Evolutionary conservation across 2,113 vertebrate genomes (phyloP).

Genomic region (Hemiprocne comata): DNA sequence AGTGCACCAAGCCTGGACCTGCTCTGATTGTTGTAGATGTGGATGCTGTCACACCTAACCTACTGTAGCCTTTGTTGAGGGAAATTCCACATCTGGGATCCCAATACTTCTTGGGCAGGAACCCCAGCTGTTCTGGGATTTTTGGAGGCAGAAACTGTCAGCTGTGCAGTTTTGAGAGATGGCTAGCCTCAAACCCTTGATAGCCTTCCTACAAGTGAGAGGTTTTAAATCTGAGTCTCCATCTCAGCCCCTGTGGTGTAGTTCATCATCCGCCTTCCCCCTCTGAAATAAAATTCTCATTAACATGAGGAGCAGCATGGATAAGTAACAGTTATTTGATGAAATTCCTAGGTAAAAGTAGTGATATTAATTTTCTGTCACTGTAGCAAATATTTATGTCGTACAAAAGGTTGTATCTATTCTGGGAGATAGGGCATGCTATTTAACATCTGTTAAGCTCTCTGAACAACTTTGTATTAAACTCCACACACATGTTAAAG

Average conservation of each 20-base stretch:
- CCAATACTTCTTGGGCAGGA: neutral
- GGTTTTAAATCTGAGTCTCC: neutral
- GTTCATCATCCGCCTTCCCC: neutral
- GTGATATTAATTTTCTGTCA: neutral
- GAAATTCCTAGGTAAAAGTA: neutral
- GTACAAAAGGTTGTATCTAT: neutral
- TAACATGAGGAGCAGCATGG: neutral
- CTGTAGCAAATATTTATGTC: neutral
- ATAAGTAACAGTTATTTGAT: neutral
- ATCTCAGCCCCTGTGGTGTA: neutral
- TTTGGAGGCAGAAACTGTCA: neutral
- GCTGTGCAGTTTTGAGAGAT: neutral
- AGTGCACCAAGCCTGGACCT: neutral
- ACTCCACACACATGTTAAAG: neutral
- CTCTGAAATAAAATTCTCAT: neutral
- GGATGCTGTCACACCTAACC: neutral
- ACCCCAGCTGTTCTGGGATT: neutral
- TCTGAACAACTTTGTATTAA: neutral
- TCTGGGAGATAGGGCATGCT: neutral
- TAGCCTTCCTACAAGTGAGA: neutral
- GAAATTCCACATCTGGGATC: neutral
- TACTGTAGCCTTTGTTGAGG: neutral
- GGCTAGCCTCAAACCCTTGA: neutral
- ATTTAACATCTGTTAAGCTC: neutral
- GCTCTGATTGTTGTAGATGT: rapidly evolving